Percentiles rank a stretch among this genome's conserved stretches.
Evolutionary conservation across 2,113 vertebrate genomes (phyloP).

Genomic region (Entosphenus tridentatus): DNA sequence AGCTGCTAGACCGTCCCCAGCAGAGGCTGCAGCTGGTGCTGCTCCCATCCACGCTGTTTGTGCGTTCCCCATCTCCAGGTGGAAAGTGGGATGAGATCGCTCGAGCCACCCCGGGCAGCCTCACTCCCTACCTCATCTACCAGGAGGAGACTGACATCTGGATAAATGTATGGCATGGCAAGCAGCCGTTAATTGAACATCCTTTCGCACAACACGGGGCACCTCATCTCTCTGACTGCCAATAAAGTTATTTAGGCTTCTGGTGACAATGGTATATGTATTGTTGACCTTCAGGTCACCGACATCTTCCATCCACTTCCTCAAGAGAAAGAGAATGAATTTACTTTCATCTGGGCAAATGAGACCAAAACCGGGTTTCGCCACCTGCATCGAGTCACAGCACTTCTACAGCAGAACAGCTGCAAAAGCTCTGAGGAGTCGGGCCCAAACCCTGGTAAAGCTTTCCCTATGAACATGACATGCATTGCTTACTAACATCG

Average conservation of each 20-base stretch:
- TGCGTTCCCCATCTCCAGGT: slow-evolving; percentile 17
- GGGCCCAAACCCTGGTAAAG: slow-evolving; percentile 35
- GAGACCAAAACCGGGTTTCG: slow-evolving; percentile 79
- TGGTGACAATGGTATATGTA: too few relatives aligned
- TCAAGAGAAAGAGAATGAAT: slow-evolving; percentile 49
- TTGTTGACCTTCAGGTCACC: slow-evolving; percentile 35
- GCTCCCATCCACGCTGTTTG: slow-evolving; percentile 56
- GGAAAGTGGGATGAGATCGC: slow-evolving; percentile 39
- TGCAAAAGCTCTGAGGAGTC: slow-evolving; percentile 41
- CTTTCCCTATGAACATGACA: too few relatives aligned
- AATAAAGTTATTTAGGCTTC: too few relatives aligned
- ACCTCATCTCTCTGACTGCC: not conserved
- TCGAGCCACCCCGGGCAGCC: slow-evolving; percentile 34
- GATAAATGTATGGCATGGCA: slow-evolving; percentile 49
- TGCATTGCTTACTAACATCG: too few relatives aligned
- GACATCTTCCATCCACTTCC: slow-evolving; percentile 87
- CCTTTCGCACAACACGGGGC: not conserved
- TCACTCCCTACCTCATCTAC: slow-evolving; percentile 61
- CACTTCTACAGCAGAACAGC: slow-evolving; percentile 31
- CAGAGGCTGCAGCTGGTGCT: slow-evolving; percentile 62
- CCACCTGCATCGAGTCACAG: slow-evolving; percentile 65
- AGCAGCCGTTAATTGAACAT: not conserved
- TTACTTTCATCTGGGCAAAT: slow-evolving; percentile 65
- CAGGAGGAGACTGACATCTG: slow-evolving; percentile 78
- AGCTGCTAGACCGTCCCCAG: slow-evolving; percentile 71